Base-by-base conservation (phyloP, 1,140 invertebrate genomes). In the Atta colombica region DNA sequence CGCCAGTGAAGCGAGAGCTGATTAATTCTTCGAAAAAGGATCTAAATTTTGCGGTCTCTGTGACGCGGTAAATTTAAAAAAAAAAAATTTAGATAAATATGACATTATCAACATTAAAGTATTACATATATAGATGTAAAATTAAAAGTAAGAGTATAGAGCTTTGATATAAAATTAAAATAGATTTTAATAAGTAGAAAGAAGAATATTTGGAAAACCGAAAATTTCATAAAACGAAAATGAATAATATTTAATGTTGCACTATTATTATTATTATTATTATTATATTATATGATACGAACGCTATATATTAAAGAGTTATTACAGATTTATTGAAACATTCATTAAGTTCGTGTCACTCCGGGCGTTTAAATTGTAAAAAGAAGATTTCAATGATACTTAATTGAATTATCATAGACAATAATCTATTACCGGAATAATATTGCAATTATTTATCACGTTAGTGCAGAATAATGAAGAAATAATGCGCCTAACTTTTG, bases 21-120 rank as follows among this genome's bases (percentile, higher is more conserved):
- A 87, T 87, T 53, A 72, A 87, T 89, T 77, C 71, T n/a, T 14
- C 18, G 72, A 87, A 89, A 65, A 66, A 18, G 39, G 45, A 49
- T 55, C 18, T n/a, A 31, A 49, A 82, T 45, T 45, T 39, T 31
- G 21, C 2, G 3, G 21, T 28, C 8, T 51, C 25, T n/a, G 39
- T 14, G 60, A 78, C 3, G 45, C 18, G 45, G 0, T 28, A 12
- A 35, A 53, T n/a, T n/a, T n/a, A n/a, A n/a, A n/a, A n/a, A n/a
- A n/a, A n/a, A n/a, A n/a, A 35, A 39, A 16, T 53, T 55, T 21
- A 28, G n/a, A 45, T 31, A 16, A 35, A 16, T 51, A 14, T 51
- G 12, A 75, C n/a, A 7, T 31, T 8, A 14, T 21, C 45, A 12
- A n/a, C 7, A n/a, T n/a, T 66, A n/a, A 28, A 77, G 10, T 49